These are phyloP conservation scores for Ptychadena robeensis DNA, from an alignment of 2,797 vertebrate genomes.

Conservation along the genomic window DNA sequence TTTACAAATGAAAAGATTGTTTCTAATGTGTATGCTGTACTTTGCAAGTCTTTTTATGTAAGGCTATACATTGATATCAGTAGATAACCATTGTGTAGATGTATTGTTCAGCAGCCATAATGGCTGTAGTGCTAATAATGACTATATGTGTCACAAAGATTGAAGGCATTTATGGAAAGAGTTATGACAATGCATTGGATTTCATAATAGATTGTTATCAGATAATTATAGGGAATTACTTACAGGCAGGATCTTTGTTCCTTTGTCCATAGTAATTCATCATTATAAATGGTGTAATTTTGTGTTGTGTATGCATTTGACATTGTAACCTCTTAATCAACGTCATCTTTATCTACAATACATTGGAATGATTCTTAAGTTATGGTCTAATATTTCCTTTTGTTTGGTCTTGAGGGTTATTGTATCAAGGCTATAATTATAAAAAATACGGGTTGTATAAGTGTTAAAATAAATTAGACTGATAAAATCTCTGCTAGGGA, in stretches of 20 bases:
- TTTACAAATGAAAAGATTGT: neutral
- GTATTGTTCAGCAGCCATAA: conserved; percentile 14
- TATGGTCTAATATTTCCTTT: conserved; percentile 12
- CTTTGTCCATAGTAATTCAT: conserved; percentile 37
- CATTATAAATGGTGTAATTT: conserved; percentile 40
- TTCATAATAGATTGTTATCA: conserved; percentile 56
- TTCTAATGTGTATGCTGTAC: neutral
- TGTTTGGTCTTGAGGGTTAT: neutral
- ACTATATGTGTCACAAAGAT: conserved; percentile 29
- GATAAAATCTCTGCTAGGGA: too few relatives aligned
- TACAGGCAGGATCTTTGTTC: conserved; percentile 39
- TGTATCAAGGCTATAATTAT: neutral
- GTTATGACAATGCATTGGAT: conserved; percentile 35
- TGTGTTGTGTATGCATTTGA: conserved; percentile 26
- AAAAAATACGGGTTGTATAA: neutral
- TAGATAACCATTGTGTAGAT: conserved; percentile 22
- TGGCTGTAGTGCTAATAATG: conserved; percentile 22
- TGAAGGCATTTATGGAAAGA: conserved; percentile 31
- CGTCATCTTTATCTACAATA: conserved; percentile 37
- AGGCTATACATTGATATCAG: neutral
- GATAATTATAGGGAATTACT: conserved; percentile 55
- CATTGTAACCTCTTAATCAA: conserved; percentile 35
- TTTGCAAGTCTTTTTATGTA: neutral
- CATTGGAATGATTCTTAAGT: conserved; percentile 8
- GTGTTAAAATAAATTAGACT: neutral